These are phyloP conservation scores for Elephantulus edwardii DNA, from an alignment of 2,113 vertebrate genomes.

Conservation along the genomic window DNA sequence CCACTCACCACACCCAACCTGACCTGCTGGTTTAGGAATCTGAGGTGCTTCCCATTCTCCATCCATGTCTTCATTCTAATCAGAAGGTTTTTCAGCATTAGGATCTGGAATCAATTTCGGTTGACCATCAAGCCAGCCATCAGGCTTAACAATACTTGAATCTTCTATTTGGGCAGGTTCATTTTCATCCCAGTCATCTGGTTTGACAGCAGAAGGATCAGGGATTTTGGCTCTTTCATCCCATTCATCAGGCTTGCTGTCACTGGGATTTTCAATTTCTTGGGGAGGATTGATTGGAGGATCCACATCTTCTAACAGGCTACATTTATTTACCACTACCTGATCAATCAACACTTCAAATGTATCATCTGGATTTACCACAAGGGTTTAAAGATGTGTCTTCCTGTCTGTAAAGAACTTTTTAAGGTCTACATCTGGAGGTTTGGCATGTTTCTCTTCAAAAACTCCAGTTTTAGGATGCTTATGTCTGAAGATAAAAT, in stretches of 20 bases:
- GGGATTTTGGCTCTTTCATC: constrained; percentile 96
- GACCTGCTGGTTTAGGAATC: constrained; percentile 92
- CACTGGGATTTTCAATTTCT: constrained; percentile 94
- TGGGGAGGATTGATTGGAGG: constrained; percentile 94
- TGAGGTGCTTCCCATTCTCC: constrained; percentile 96
- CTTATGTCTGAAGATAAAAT: constrained; percentile 97
- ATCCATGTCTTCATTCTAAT: constrained; percentile 99
- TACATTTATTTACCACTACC: constrained; percentile 92
- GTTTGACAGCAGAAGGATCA: constrained; percentile 91
- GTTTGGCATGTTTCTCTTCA: constrained; percentile 97
- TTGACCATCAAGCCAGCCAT: constrained; percentile 95
- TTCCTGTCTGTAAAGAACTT: constrained; percentile 96
- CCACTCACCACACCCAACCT: constrained; percentile 93
- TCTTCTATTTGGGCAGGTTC: constrained; percentile 93
- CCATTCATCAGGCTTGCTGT: constrained; percentile 96
- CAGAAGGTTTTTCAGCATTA: constrained; percentile 90
- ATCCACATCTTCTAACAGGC: constrained; percentile 91
- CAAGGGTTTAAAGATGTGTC: constrained; percentile 97
- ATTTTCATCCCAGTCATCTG: constrained; percentile 94
- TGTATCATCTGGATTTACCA: constrained; percentile 94
- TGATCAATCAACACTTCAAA: constrained; percentile 96
- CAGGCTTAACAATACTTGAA: constrained; percentile 91
- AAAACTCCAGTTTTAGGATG: constrained; percentile 93
- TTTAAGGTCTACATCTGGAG: constrained; percentile 93
- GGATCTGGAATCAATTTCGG: constrained; percentile 90